Evolutionary conservation across 1,140 invertebrate genomes (phyloP).

Genomic region (Megalopta genalis): DNA sequence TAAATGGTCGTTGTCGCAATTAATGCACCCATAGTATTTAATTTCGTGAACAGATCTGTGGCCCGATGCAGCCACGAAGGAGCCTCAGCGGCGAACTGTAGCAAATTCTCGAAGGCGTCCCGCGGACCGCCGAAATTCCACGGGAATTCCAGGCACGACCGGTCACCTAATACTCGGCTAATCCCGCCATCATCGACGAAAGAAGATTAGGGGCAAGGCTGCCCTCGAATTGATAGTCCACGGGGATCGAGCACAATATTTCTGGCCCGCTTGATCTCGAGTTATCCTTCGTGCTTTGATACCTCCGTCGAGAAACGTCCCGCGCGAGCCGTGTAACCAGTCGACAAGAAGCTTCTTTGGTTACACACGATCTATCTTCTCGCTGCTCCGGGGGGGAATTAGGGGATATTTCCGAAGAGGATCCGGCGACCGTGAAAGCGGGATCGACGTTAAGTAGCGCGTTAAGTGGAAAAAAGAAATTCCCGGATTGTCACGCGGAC

Average conservation of each 20-base stretch:
- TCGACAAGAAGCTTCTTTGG: slow-evolving; percentile 4
- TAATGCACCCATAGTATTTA: too few species aligned
- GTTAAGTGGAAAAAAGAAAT: neutral
- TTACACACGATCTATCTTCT: neutral
- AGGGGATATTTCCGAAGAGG: neutral
- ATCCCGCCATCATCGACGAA: slow-evolving; percentile 65
- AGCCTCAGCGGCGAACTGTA: slow-evolving; percentile 29
- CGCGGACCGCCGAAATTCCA: slow-evolving; percentile 58
- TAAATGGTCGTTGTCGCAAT: too few species aligned
- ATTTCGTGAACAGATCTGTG: too few species aligned
- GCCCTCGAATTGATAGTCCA: slow-evolving; percentile 1
- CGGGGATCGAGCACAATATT: slow-evolving; percentile 13
- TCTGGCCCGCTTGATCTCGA: neutral
- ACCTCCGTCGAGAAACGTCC: neutral
- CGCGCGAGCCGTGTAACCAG: slow-evolving; percentile 2
- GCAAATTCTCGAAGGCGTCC: slow-evolving; percentile 63
- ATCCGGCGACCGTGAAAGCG: neutral
- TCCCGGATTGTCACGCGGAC: neutral
- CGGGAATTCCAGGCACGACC: slow-evolving; percentile 53
- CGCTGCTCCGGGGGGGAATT: neutral
- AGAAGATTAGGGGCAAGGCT: slow-evolving; percentile 56
- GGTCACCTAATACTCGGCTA: slow-evolving; percentile 61
- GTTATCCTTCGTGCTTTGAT: neutral
- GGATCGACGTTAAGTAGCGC: slow-evolving; percentile 10
- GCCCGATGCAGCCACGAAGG: too few species aligned